Evolutionary conservation across 1,140 invertebrate species (phyloP).

Genomic region (Brachionus rotundiformis): DNA sequence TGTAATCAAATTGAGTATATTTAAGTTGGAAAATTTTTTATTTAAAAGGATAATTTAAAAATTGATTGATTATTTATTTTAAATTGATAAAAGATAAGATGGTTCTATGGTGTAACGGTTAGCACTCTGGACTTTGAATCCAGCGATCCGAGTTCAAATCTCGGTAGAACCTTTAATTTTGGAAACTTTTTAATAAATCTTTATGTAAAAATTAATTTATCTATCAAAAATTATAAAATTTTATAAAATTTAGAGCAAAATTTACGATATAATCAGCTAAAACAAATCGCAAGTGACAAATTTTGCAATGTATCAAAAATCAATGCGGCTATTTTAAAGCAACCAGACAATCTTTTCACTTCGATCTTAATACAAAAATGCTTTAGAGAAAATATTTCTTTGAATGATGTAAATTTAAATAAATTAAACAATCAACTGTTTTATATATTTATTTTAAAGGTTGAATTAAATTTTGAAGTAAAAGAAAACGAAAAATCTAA

Average conservation of each 20-base stretch:
- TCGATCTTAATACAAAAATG: slow-evolving; percentile 27
- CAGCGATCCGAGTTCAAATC: slow-evolving; percentile 9
- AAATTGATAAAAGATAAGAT: too few relatives aligned
- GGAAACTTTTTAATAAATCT: too few relatives aligned
- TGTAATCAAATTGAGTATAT: too few relatives aligned
- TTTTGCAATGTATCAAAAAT: background rate
- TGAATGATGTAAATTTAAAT: slow-evolving; percentile 6
- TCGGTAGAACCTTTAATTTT: background rate
- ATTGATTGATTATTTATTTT: too few relatives aligned
- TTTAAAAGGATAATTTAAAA: too few relatives aligned
- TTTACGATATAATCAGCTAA: background rate
- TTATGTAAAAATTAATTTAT: too few relatives aligned
- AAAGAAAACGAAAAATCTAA: background rate
- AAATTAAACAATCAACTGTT: too few relatives aligned
- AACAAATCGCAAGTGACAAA: background rate
- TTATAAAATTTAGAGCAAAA: slow-evolving; percentile 19
- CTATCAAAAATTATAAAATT: background rate
- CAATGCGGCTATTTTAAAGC: slow-evolving; percentile 22
- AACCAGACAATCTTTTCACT: slow-evolving; percentile 20
- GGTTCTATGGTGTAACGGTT: slow-evolving; percentile 11
- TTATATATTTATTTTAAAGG: slow-evolving; percentile 9
- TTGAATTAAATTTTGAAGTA: slow-evolving; percentile 29
- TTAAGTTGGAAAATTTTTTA: too few relatives aligned
- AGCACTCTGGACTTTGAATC: slow-evolving; percentile 6
- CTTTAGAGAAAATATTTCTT: background rate